A percentile compares a stretch with the other conserved stretches of the same genome.
Evolutionary conservation across 2,797 vertebrate species (phyloP).

Genomic region (Emydoidea blandingii): DNA sequence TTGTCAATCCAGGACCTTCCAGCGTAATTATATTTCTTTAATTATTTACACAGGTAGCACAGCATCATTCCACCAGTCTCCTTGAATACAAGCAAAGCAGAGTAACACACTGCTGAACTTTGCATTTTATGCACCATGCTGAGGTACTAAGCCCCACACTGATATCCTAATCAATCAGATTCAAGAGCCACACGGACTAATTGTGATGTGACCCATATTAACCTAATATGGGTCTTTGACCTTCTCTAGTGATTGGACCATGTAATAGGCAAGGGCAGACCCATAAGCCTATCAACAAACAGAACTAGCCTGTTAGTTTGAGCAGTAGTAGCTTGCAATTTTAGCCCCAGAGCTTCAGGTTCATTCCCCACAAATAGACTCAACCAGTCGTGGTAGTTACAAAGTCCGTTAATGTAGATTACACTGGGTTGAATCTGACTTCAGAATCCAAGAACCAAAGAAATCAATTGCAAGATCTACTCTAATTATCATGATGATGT

Average conservation of each 20-base stretch:
- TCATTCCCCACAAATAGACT: neutral
- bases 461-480: neutral
- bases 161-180: neutral
- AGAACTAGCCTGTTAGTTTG: neutral
- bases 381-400: fast-evolving
- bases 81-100: neutral
- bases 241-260: fast-evolving
- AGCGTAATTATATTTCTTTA: neutral
- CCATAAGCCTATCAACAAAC: fast-evolving
- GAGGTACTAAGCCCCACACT: neutral
- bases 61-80: neutral
- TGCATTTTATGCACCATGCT: neutral
- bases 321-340: fast-evolving
- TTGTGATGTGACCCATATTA: neutral
- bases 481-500: neutral
- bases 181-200: neutral
- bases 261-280: neutral
- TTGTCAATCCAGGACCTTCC: neutral
- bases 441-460: neutral
- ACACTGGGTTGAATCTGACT: neutral
- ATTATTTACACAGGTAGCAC: neutral
- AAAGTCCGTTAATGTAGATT: neutral
- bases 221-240: neutral
- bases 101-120: neutral
- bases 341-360: fast-evolving